These are phyloP conservation scores for Channa maculata DNA, from an alignment of 2,113 vertebrate species.

Conservation along the genomic window DNA sequence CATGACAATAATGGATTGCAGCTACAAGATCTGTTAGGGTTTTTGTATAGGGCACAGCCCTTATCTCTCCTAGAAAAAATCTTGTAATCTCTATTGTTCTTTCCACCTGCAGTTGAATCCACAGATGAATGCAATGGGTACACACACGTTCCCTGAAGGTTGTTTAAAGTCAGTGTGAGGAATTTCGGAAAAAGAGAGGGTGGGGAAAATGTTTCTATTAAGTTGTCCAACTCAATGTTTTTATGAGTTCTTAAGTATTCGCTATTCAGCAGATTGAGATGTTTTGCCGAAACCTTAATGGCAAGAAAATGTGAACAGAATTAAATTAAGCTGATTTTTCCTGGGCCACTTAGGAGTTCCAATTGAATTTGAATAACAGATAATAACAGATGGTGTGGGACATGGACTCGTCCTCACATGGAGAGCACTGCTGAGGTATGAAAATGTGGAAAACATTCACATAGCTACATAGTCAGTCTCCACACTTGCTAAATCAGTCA, in stretches of 20 bases:
- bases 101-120: not conserved
- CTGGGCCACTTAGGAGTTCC: conserved; percentile 40
- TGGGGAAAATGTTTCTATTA: conserved; percentile 26
- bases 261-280: conserved; percentile 61
- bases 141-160: not conserved
- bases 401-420: conserved; percentile 46
- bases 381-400: conserved; percentile 73
- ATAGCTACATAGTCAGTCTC: conserved; percentile 6
- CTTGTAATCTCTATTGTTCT: conserved; percentile 4
- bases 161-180: conserved; percentile 25
- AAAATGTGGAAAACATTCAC: conserved; percentile 38
- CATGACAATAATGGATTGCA: not conserved
- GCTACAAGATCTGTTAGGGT: not conserved
- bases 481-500: conserved; percentile 40
- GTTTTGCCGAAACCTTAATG: conserved; percentile 59
- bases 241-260: conserved; percentile 25
- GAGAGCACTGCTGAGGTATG: conserved; percentile 47
- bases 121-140: conserved; percentile 22
- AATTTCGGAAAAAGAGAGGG: not conserved
- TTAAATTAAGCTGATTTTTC: conserved; percentile 57
- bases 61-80: conserved; percentile 5
- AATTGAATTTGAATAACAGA: conserved; percentile 72
- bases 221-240: conserved; percentile 26
- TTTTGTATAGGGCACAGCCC: conserved; percentile 6
- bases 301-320: conserved; percentile 63